Base-by-base conservation (phyloP, 2,888 invertebrate species). In the Mythimna ferrago region DNA sequence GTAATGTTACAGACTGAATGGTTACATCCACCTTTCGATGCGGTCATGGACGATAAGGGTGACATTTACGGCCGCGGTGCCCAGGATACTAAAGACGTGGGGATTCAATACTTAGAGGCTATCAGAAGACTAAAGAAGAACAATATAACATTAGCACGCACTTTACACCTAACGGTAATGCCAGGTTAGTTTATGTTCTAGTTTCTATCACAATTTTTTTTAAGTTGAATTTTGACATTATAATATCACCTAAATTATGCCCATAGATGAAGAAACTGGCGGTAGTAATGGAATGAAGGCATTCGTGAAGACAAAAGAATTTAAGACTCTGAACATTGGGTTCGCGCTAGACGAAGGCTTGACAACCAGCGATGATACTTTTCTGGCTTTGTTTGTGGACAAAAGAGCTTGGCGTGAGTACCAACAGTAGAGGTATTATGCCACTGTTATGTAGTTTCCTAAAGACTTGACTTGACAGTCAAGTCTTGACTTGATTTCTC, bases 331-430 rank as follows among this genome's bases (percentile, higher is more conserved):
- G 73, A 98, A 99, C 89, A 95, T 99, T 66, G 99, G 98, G 0
- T 98, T 98, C 92, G 97, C 97, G 0, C 90, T 99, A 71, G 99
- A 99, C 90, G 99, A 99, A 94, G 99, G 99, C 0, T 89, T 97
- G 76, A 96, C 97, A 0, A 97, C 97, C 79, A 1, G 38, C 0
- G 96, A 93, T 48, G 97, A 97, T 1, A 96, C 95, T 1, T 97
- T 97, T 86, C 91, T 96, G 1, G 94, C 97, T 0, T 97, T 97
- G 81, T 97, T 98, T 91, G 97, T 97, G n/a, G 98, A 98, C 89
- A 96, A 98, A 80, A 96, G 97, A 82, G 97, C 98, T 73, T 98
- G 98, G 98, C 98, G 98, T 98, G 94, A 97, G 98, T 97, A 63
- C 10, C 11, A 11, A 32, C 5, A 7, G 16, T 21, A 41, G 14